Conservation (phyloP, 1,140 invertebrate species). For the Potamilus streckersoni region DNA sequence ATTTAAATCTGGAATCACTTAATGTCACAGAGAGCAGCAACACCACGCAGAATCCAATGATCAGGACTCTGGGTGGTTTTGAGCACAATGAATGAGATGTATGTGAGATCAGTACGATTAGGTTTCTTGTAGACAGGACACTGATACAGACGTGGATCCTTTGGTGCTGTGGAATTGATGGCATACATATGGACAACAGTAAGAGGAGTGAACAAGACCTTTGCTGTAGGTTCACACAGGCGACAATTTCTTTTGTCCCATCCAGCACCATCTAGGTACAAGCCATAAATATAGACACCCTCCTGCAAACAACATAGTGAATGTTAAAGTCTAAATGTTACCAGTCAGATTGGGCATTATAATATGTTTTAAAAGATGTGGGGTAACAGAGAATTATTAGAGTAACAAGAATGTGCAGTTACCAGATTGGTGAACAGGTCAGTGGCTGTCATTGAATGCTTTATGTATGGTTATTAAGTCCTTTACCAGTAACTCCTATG, state of each 20-base stretch:
- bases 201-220: conserved; percentile 58
- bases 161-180: conserved; percentile 77
- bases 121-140: conserved; percentile 97
- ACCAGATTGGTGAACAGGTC: no score
- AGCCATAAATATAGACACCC: conserved; percentile 62
- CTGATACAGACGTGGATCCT: conserved; percentile 89
- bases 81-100: conserved; percentile 90
- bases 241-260: conserved; percentile 59
- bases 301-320: conserved; percentile 36
- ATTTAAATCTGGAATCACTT: conserved; percentile 75
- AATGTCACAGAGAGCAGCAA: conserved; percentile 94
- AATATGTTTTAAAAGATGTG: no score
- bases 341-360: no score
- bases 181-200: conserved; percentile 66
- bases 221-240: conserved; percentile 58
- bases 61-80: conserved; percentile 84
- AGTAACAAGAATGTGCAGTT: no score
- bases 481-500: no score
- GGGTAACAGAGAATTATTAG: no score
- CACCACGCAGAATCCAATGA: conserved; percentile 93
- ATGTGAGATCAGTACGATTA: conserved; percentile 90
- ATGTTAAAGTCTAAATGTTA: not conserved
- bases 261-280: conserved; percentile 62
- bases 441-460: no score
- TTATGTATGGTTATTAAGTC: no score